A percentile compares a stretch with the other conserved stretches of the same genome.
phyloP scores from a whole-genome alignment of 2,888 invertebrate genomes.

The Trissoscelio sp. region DNA sequence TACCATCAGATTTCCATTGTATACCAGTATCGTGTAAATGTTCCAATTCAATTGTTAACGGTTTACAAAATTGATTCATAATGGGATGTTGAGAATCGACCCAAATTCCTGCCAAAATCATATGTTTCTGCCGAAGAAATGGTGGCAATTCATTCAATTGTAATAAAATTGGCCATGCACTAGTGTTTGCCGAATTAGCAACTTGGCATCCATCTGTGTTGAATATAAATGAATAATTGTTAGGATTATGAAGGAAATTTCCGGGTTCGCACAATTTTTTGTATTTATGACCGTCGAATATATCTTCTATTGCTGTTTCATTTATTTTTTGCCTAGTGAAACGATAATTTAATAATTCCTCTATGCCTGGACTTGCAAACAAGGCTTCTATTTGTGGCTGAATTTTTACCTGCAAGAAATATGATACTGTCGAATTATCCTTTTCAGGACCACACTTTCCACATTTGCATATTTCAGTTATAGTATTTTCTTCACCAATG shows the following conservation, averaged over 20 bases:
- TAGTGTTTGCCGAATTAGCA: slow-evolving; percentile 33
- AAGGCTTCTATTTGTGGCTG: not conserved
- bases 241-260: slow-evolving; percentile 23
- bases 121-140: slow-evolving; percentile 37
- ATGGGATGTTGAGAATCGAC: slow-evolving; percentile 53
- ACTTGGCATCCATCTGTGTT: slow-evolving; percentile 45
- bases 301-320: slow-evolving; percentile 34
- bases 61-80: slow-evolving; percentile 25
- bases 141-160: slow-evolving; percentile 57
- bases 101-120: slow-evolving; percentile 54
- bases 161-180: slow-evolving; percentile 42
- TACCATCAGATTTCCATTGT: not conserved
- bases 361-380: not conserved
- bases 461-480: not conserved
- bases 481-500: not conserved
- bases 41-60: not conserved
- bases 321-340: slow-evolving; percentile 7
- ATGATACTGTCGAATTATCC: slow-evolving; percentile 4
- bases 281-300: slow-evolving; percentile 39
- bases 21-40: slow-evolving; percentile 16
- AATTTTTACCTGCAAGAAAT: slow-evolving; percentile 27
- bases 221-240: slow-evolving; percentile 55
- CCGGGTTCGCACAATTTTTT: slow-evolving; percentile 14
- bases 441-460: slow-evolving; percentile 1
- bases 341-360: slow-evolving; percentile 4